These are phyloP conservation scores for Dipodomys ordii DNA, from an alignment of 2,113 vertebrate species.

Conservation along the genomic window DNA sequence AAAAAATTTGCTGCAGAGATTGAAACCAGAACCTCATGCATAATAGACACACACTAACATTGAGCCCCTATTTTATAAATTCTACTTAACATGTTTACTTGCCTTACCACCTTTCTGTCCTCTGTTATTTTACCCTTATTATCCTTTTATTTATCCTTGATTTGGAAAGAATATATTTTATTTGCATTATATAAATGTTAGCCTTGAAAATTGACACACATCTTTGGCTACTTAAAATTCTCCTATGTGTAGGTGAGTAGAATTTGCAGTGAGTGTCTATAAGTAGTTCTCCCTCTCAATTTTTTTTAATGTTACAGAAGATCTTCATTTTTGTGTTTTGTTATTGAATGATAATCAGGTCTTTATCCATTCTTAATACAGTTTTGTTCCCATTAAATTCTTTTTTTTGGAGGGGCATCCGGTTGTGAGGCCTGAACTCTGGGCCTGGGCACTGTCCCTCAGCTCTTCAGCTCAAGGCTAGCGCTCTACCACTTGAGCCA, in stretches of 20 bases:
- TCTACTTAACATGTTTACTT: neutral
- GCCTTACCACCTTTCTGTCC: neutral
- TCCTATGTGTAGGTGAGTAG: neutral
- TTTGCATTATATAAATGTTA: neutral
- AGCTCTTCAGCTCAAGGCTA: too few species aligned
- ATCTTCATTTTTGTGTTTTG: too few species aligned
- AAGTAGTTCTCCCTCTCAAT: too few species aligned
- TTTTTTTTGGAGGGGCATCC: neutral
- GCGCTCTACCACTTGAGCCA: too few species aligned
- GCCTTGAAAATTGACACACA: neutral
- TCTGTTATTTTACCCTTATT: neutral
- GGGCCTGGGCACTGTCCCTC: too few species aligned
- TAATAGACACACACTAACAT: too few species aligned
- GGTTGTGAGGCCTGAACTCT: too few species aligned
- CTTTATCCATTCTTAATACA: too few species aligned
- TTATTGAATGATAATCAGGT: too few species aligned
- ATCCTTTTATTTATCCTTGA: neutral
- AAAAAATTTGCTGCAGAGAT: too few species aligned
- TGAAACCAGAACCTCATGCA: too few species aligned
- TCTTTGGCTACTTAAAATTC: neutral
- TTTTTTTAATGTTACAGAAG: too few species aligned
- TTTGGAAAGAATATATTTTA: neutral
- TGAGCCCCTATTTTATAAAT: neutral
- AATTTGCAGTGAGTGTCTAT: neutral
- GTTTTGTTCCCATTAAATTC: neutral